Base-by-base conservation (phyloP, 2,888 invertebrate species). In the Perdita meconis region DNA sequence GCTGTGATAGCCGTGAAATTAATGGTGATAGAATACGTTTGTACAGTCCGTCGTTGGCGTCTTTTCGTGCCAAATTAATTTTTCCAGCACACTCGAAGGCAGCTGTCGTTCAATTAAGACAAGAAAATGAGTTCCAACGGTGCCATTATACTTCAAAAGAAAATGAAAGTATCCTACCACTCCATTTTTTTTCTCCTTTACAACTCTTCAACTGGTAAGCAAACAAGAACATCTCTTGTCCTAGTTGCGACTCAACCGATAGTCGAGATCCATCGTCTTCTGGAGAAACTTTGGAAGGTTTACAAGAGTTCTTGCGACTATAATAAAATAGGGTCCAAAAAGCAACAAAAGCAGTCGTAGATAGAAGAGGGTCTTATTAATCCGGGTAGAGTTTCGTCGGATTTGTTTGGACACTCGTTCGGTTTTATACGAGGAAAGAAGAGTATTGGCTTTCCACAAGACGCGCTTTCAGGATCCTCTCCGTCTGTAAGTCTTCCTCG, bases 21-120 rank as follows among this genome's bases (percentile, higher is more conserved):
- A 77, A 77, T 63, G 63, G 10, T 36, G 55, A 66, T 56, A 22
- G 66, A 66, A 55, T 24, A 55, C 34, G 16, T 61, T 72, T 26
- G 10, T 26, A 24, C 10, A 24, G n/a, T n/a, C n/a, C n/a, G n/a
- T 30, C 6, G 6, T 30, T 4, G 30, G 6, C 2, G 2, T 30
- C 30, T 30, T 19, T 47, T 47, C 10, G 19, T 10, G 10, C 47
- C 2, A 19, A 3, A 19, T 16, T 8, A 16, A 22, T 16, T 47
- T 19, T 47, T 47, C 3, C 19, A 3, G 16, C 44, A 19, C 16
- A 19, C 16, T 44, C 19, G 5, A 6, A 16, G 44, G 5, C 44
- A 47, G 16, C 47, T 47, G 47, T 30, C 3, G 6, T 30, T 30
- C 30, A 30, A 30, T 30, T 30, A 30, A 4, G 6, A 4, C 30